Evolutionary conservation across 2,113 vertebrate species (phyloP).

Genomic region (Cyprinodon tularosa): DNA sequence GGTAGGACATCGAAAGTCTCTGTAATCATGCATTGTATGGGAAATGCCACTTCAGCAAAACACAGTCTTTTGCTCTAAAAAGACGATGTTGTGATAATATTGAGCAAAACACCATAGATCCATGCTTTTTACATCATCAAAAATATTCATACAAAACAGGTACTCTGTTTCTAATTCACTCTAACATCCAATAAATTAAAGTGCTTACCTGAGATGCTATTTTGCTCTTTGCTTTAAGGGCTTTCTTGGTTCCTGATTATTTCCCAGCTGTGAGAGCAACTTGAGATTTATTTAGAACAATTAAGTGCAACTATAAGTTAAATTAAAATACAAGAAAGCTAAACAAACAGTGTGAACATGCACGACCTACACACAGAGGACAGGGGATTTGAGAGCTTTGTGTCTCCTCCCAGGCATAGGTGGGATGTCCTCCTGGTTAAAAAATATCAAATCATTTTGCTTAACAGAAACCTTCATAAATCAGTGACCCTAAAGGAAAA

Average conservation of each 20-base stretch:
- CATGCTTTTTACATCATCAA: background rate
- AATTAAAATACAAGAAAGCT: constrained; percentile 19
- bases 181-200: constrained; percentile 5
- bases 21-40: background rate
- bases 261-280: constrained; percentile 13
- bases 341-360: constrained; percentile 26
- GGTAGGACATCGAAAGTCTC: background rate
- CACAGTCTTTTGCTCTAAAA: background rate
- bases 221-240: constrained; percentile 2
- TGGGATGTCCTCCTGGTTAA: constrained; percentile 46
- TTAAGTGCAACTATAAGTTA: constrained; percentile 19
- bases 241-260: constrained; percentile 4
- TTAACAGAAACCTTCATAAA: constrained; percentile 35
- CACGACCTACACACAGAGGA: constrained; percentile 21
- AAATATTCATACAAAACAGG: background rate
- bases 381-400: constrained; percentile 47
- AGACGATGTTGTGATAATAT: background rate
- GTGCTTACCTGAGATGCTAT: constrained; percentile 61
- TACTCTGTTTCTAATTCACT: background rate
- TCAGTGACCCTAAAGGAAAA: constrained; percentile 8
- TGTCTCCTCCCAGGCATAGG: constrained; percentile 39
- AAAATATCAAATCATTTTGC: constrained; percentile 54
- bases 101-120: background rate
- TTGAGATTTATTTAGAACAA: constrained; percentile 5
- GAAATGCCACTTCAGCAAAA: background rate